Percentiles rank a stretch among this genome's conserved stretches.
phyloP scores from a whole-genome alignment of 2,888 invertebrate species.

The Panopea generosa region DNA sequence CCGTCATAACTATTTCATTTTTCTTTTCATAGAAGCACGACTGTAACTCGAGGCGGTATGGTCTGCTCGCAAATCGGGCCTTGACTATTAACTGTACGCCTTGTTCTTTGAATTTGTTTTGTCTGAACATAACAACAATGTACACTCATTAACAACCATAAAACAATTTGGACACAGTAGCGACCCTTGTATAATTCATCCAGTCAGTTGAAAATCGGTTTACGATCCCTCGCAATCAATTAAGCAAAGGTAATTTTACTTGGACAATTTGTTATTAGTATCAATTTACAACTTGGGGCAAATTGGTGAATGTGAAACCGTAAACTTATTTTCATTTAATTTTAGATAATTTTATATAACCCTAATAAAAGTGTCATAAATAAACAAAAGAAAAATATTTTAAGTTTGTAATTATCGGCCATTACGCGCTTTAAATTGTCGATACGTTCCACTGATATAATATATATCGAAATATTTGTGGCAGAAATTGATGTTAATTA shows the following conservation, averaged over 20 bases:
- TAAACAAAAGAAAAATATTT: slow-evolving; percentile 40
- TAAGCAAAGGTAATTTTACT: slow-evolving; percentile 40
- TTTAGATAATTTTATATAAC: slow-evolving; percentile 57
- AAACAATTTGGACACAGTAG: slow-evolving; percentile 44
- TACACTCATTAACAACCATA: slow-evolving; percentile 10
- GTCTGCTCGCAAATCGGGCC: too few relatives aligned
- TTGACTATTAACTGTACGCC: too few relatives aligned
- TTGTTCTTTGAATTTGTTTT: too few relatives aligned
- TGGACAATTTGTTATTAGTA: slow-evolving; percentile 53
- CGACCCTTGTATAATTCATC: slow-evolving; percentile 39
- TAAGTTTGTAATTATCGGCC: slow-evolving; percentile 31
- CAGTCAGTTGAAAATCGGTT: slow-evolving; percentile 47
- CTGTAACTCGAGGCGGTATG: too few relatives aligned
- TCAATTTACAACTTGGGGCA: slow-evolving; percentile 51
- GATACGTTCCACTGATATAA: slow-evolving; percentile 35
- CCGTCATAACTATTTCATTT: too few relatives aligned
- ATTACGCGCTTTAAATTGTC: slow-evolving; percentile 33
- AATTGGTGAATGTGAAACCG: slow-evolving; percentile 47
- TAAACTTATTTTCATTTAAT: slow-evolving; percentile 40
- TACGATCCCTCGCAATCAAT: slow-evolving; percentile 43
- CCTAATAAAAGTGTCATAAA: slow-evolving; percentile 61
- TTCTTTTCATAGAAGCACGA: too few relatives aligned
- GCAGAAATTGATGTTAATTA: background rate
- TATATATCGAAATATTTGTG: slow-evolving; percentile 22
- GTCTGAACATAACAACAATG: too few relatives aligned